Conservation (phyloP, 2,888 invertebrate genomes). For the Oxycera nigricornis region DNA sequence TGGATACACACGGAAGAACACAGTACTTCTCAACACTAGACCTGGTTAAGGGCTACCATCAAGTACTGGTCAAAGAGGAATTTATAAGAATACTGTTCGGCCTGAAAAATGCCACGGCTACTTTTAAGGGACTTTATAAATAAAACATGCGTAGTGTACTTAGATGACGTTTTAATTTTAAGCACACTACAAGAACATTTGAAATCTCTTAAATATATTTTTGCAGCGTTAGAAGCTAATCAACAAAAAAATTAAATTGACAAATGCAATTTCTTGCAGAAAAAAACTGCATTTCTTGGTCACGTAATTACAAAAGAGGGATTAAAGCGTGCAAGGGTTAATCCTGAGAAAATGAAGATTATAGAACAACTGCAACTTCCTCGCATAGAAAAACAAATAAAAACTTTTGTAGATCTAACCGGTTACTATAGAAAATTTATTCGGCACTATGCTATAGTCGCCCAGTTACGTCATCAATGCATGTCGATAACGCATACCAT, state of each 20-base stretch:
- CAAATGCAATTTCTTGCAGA: neutral
- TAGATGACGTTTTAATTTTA: neutral
- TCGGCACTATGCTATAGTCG: too few species aligned
- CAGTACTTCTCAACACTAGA: neutral
- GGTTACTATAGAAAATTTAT: too few species aligned
- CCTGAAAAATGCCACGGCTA: too few species aligned
- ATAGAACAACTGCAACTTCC: neutral
- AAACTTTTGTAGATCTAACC: neutral
- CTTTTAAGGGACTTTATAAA: neutral
- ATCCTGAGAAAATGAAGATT: constrained; percentile 29
- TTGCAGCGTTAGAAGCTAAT: neutral
- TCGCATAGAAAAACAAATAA: constrained; percentile 32
- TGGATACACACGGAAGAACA: too few species aligned
- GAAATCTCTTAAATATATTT: neutral
- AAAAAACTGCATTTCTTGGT: neutral
- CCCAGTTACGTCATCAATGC: too few species aligned
- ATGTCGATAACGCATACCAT: too few species aligned
- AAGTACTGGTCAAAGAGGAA: neutral
- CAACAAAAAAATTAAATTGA: neutral
- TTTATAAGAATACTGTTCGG: constrained; percentile 41
- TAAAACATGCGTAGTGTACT: neutral
- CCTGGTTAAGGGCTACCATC: neutral
- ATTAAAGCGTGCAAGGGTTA: neutral
- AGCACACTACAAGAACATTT: neutral
- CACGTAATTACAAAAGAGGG: neutral